Base-by-base conservation (phyloP, 2,888 invertebrate species). In the Scaeva pyrastri region DNA sequence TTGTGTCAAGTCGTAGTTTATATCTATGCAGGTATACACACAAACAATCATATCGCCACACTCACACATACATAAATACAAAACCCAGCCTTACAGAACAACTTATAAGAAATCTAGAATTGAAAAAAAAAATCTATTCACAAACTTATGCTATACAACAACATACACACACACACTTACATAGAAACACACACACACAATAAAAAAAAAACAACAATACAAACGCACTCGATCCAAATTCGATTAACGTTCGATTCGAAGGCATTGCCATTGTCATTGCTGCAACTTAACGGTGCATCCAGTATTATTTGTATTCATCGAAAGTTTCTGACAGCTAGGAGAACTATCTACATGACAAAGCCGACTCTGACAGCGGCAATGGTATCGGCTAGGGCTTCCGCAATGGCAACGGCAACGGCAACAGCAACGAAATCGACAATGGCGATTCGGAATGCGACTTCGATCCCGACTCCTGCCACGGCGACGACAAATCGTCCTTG, bases 231-330 rank as follows among this genome's bases (percentile, higher is more conserved):
- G 81, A 86, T 86, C 70, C 80, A 73, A 73, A 81, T 86, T 86
- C 82, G 85, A 85, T 85, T 85, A 80, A 80, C 72, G 72, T 80
- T 85, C 76, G 82, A 86, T 82, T 82, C 77, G 73, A 36, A 74
- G 81, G 71, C 77, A 86, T 86, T 77, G 81, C 50, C 77, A 86
- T 86, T 86, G 86, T 74, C 82, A 86, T 86, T 86, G 86, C 86
- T 86, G 82, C 86, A 86, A 86, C 77, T 86, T 86, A 82, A 82
- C 86, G 86, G 78, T 82, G 82, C 77, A 82, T 82, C 78, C 52
- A 70, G 77, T 82, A 82, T 86, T 82, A 86, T 86, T 86, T 86
- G 78, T 86, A 86, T 86, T 82, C 86, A 86, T 82, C 64, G 45
- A 45, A 80, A 80, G 80, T 76, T 73, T 80, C 52, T 80, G 76